phyloP scores from a whole-genome alignment of 1,140 invertebrate genomes.

The Sarcophaga bullata region DNA sequence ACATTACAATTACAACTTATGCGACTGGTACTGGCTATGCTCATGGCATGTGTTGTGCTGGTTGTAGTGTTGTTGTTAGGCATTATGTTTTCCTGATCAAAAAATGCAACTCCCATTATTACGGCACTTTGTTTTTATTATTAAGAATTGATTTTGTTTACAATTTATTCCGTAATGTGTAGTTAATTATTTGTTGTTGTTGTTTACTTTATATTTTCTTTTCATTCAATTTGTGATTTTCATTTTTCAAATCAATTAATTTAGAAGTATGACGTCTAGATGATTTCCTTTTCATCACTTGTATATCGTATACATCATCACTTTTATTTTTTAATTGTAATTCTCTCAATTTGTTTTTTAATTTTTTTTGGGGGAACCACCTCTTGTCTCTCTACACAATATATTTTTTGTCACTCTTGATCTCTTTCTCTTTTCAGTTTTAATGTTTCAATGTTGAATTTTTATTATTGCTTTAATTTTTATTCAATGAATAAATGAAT shows the following conservation, averaged over 20 bases:
- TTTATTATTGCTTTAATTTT: background rate
- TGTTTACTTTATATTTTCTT: background rate
- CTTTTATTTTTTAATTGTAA: background rate
- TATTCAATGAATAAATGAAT: background rate
- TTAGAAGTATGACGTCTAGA: background rate
- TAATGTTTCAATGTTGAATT: background rate
- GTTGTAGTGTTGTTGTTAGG: background rate
- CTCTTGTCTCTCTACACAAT: background rate
- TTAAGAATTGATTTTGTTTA: background rate
- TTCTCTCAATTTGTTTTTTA: background rate
- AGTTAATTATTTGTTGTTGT: background rate
- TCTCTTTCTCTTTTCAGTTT: background rate
- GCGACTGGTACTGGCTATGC: background rate
- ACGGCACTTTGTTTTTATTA: background rate
- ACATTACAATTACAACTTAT: slow-evolving; percentile 14
- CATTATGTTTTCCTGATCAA: background rate
- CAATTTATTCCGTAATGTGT: background rate
- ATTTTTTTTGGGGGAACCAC: slow-evolving; percentile 15
- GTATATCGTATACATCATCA: background rate
- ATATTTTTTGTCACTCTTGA: background rate
- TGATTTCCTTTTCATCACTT: slow-evolving; percentile 20
- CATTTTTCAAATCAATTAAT: background rate
- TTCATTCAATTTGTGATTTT: background rate
- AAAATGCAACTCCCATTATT: slow-evolving; percentile 13
- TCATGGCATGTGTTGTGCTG: background rate